Evolutionary conservation across 2,113 vertebrate genomes (phyloP).

Genomic region (Camelus dromedarius): DNA sequence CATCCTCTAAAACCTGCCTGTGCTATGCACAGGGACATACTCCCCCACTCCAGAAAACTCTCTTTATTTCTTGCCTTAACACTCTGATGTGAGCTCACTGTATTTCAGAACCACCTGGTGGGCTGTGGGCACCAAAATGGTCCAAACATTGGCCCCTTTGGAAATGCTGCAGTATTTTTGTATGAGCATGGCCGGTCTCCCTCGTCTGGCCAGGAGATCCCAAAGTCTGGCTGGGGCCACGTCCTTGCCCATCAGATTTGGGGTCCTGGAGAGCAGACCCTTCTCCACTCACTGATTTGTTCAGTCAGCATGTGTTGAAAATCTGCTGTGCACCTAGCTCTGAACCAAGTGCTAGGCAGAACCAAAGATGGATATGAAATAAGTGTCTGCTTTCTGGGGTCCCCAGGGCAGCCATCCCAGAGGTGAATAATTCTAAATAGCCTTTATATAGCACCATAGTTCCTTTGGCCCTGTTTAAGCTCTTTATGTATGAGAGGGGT

Average conservation of each 20-base stretch:
- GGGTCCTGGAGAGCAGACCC: neutral
- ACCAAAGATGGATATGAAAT: neutral
- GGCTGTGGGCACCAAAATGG: too few species aligned
- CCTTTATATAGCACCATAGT: rapidly evolving
- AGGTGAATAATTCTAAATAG: neutral
- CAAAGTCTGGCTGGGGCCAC: too few species aligned
- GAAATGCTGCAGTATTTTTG: rapidly evolving
- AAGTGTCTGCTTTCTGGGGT: neutral
- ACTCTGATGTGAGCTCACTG: rapidly evolving
- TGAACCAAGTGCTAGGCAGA: neutral
- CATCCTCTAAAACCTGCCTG: neutral
- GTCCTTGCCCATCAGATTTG: too few species aligned
- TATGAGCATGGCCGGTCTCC: neutral
- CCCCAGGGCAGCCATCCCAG: neutral
- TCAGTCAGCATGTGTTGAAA: neutral
- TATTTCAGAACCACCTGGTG: neutral
- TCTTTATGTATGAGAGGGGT: too few species aligned
- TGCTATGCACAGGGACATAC: rapidly evolving
- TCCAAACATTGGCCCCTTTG: rapidly evolving
- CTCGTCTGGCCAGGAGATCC: neutral
- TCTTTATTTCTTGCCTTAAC: neutral
- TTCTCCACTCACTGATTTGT: neutral
- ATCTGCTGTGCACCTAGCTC: rapidly evolving
- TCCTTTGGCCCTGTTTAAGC: rapidly evolving
- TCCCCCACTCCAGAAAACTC: neutral